Conservation (phyloP, 2,113 vertebrate genomes). For the Brachirus orientalis region DNA sequence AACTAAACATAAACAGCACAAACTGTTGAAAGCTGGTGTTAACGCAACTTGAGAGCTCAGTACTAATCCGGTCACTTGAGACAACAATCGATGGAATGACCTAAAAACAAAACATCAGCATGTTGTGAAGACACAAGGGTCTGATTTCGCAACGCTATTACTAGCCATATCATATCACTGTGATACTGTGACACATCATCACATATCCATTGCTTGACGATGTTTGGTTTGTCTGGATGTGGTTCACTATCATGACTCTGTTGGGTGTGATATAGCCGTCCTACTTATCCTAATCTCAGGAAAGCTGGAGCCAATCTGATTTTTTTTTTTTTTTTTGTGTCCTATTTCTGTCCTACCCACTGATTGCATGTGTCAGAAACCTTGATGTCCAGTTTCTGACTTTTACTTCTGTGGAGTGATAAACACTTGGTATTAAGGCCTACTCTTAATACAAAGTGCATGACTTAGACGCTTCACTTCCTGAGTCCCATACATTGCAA, state of each 20-base stretch:
- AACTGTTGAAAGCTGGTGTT: background rate
- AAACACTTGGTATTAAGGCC: too few relatives aligned
- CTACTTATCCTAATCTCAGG: too few relatives aligned
- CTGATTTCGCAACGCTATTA: background rate
- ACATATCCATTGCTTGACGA: background rate
- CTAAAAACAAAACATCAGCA: conserved; percentile 23
- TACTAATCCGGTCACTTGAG: conserved; percentile 21
- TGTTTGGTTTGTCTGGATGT: conserved; percentile 4
- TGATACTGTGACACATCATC: background rate
- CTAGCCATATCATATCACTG: too few relatives aligned
- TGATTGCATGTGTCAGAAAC: background rate
- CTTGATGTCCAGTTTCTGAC: background rate
- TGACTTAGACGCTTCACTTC: background rate
- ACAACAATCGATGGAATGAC: conserved; percentile 22
- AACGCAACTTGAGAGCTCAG: background rate
- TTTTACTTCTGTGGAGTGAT: too few relatives aligned
- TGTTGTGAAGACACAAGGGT: background rate
- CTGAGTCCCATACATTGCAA: background rate
- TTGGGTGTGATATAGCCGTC: background rate
- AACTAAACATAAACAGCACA: conserved; percentile 8
- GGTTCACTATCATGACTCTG: background rate
- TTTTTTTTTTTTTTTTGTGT: too few relatives aligned
- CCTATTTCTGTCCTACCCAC: background rate
- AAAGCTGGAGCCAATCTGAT: too few relatives aligned
- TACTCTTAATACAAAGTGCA: background rate